These are phyloP conservation scores for Globodera ellingtonae DNA, from an alignment of 1,140 invertebrate species.

Conservation along the genomic window DNA sequence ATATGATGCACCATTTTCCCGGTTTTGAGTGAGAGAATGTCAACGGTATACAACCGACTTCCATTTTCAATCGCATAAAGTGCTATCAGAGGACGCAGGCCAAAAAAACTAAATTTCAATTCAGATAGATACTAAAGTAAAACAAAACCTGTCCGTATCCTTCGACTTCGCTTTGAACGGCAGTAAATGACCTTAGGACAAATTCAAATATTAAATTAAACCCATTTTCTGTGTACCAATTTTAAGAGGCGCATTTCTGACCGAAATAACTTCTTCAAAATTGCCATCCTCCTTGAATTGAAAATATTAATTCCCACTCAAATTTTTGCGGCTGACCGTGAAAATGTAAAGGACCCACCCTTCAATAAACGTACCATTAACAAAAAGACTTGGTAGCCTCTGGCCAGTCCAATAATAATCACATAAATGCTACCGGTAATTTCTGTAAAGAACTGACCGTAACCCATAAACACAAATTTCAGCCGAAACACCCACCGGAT, in stretches of 20 bases:
- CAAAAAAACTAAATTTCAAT: slow-evolving; percentile 33
- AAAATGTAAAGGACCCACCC: too few relatives aligned
- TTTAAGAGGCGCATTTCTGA: slow-evolving; percentile 67
- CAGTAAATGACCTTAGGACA: slow-evolving; percentile 58
- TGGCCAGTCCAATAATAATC: slow-evolving; percentile 56
- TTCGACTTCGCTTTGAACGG: slow-evolving; percentile 47
- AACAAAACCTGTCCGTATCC: slow-evolving; percentile 30
- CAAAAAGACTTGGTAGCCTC: slow-evolving; percentile 63
- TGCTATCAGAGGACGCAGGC: slow-evolving; percentile 53
- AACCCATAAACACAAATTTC: too few relatives aligned
- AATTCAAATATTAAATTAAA: too few relatives aligned
- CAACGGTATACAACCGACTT: slow-evolving; percentile 69
- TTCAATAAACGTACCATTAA: slow-evolving; percentile 42
- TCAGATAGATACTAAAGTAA: not conserved
- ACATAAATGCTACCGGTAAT: slow-evolving; percentile 33
- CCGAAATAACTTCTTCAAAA: slow-evolving; percentile 68
- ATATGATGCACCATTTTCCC: slow-evolving; percentile 82
- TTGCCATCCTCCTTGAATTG: slow-evolving; percentile 66
- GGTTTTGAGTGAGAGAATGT: slow-evolving; percentile 84
- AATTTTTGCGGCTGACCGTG: not conserved
- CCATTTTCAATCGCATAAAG: slow-evolving; percentile 48
- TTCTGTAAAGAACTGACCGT: too few relatives aligned
- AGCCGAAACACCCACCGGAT: slow-evolving; percentile 28
- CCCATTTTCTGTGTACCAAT: slow-evolving; percentile 21
- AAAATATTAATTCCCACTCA: not conserved